A percentile compares a stretch with the other conserved stretches of the same genome.
Conservation (phyloP, 2,113 vertebrate species). For the Trichechus manatus region DNA sequence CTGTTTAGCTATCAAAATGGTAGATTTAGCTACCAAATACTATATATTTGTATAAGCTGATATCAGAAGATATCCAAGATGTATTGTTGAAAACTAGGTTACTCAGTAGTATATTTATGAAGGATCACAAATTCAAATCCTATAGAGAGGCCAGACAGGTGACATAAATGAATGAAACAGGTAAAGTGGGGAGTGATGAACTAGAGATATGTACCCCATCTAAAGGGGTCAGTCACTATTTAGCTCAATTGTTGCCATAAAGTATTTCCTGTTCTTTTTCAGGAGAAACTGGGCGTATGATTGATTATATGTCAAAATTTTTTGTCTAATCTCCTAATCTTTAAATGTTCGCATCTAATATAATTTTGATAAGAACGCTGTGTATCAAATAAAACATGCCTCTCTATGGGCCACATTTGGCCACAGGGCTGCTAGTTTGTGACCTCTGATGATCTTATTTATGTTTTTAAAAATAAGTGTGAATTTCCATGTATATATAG, state of each 20-base stretch:
- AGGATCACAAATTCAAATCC: not conserved
- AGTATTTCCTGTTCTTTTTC: not conserved
- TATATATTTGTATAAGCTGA: not conserved
- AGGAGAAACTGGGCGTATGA: not conserved
- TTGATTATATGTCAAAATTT: not conserved
- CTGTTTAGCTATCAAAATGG: not conserved
- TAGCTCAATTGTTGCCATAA: slow-evolving; percentile 4
- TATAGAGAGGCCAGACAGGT: not conserved
- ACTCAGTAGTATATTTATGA: not conserved
- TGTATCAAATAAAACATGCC: not conserved
- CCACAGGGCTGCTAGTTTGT: not conserved
- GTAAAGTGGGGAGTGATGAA: not conserved
- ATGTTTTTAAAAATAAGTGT: no score
- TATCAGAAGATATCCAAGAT: slow-evolving; percentile 13
- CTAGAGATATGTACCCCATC: not conserved
- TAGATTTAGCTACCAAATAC: not conserved
- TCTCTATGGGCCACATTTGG: not conserved
- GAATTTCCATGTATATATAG: no score
- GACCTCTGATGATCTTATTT: no score
- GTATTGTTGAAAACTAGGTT: not conserved
- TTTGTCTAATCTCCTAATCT: not conserved
- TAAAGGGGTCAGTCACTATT: not conserved
- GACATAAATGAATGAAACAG: not conserved
- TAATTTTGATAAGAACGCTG: not conserved
- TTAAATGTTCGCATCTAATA: not conserved